phyloP scores from a whole-genome alignment of 2,113 vertebrate species.

The Rhynchomys soricoides region DNA sequence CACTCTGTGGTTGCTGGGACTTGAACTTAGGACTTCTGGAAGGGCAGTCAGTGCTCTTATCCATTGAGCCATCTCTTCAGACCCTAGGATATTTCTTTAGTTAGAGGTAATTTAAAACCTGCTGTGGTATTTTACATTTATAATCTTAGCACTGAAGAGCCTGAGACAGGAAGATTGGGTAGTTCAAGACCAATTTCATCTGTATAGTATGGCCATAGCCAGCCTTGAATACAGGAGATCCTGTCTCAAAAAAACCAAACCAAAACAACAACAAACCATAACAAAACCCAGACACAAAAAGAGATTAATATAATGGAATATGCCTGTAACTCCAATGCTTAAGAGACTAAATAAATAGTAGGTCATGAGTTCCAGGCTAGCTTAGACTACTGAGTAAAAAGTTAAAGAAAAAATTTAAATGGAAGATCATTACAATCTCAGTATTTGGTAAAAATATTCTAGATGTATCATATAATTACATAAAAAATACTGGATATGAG shows the following conservation, averaged over 20 bases:
- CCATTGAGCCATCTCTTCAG: too few species aligned
- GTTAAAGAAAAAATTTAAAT: not conserved
- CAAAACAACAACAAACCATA: not conserved
- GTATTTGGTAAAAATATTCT: conserved; percentile 12
- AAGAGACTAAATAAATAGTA: not conserved
- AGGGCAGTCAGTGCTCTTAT: too few species aligned
- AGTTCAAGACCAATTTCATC: not conserved
- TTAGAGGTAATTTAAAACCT: not conserved
- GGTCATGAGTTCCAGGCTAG: not conserved
- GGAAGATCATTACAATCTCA: conserved; percentile 22
- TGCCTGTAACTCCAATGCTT: not conserved
- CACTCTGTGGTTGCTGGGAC: too few species aligned
- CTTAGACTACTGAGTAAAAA: not conserved
- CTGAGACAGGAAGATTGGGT: not conserved
- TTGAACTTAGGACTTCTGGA: too few species aligned
- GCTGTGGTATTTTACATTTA: not conserved
- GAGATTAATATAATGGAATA: not conserved
- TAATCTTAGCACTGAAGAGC: not conserved
- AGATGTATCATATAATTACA: not conserved
- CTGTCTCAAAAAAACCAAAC: too few species aligned
- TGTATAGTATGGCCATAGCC: not conserved
- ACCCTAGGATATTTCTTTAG: not conserved
- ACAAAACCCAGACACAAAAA: not conserved
- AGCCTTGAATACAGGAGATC: not conserved
- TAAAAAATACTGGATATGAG: conserved; percentile 3